Base-by-base conservation (phyloP, 2,888 invertebrate species). In the Campaea margaritaria region DNA sequence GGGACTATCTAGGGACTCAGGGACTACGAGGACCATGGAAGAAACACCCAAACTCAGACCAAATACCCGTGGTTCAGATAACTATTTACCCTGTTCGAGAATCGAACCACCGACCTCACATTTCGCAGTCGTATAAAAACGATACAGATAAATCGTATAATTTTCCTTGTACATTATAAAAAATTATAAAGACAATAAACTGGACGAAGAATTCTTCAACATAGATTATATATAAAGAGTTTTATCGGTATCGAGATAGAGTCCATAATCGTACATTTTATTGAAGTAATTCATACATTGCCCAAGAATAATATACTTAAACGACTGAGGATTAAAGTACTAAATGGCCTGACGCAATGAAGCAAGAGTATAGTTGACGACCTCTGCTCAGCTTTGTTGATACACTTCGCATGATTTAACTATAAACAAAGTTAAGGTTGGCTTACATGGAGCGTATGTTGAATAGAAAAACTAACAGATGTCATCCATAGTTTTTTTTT, bases 321-420 rank as follows among this genome's bases (percentile, higher is more conserved):
- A 31, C 38, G 5, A 3, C 0, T 10, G 0, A 43, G 36, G 3
- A 12, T 28, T 63, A 65, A 44, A 45, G 61, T 63, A 31, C 2
- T 58, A 12, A 55, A 49, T 63, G 4, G 34, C n/a, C 14, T 46
- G 36, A 43, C 12, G 44, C 14, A 49, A 60, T 58, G 45, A 58
- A 42, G 34, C 36, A 28, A 51, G 54, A 56, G n/a, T 53, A 51
- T 50, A 55, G 61, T 54, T 45, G 52, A 39, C 65, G 69, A 67
- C 69, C 69, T 67, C 52, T 64, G 58, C 52, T 34, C 62, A 68
- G 64, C 65, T 66, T 68, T 62, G 68, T 66, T 65, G 65, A 69
- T 68, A 69, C 31, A 7, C 31, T 7, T 44, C 49, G 54, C 55
- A 58, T 39, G 38, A 34, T 9, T 53, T 55, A 52, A 50, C 49